A percentile compares a stretch with the other conserved stretches of the same genome.
Evolutionary conservation across 1,140 invertebrate genomes (phyloP).

Genomic region (Scaptomyza pallida): DNA sequence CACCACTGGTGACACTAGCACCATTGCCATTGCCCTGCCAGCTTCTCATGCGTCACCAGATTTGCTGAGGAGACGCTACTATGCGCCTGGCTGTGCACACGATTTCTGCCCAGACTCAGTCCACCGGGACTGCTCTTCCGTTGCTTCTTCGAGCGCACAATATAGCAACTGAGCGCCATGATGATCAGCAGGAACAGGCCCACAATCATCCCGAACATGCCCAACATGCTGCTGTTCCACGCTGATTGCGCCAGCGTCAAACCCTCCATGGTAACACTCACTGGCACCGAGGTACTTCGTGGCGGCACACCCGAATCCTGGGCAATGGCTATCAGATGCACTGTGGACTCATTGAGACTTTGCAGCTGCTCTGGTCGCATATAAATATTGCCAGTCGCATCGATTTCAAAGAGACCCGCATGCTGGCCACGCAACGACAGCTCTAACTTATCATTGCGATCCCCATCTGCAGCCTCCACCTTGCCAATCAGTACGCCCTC

Average conservation of each 20-base stretch:
- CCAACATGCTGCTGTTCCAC: constrained; percentile 73
- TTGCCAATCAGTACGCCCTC: constrained; percentile 86
- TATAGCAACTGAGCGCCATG: constrained; percentile 75
- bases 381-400: constrained; percentile 85
- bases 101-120: constrained; percentile 66
- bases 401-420: constrained; percentile 86
- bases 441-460: constrained; percentile 89
- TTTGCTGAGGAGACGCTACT: constrained; percentile 79
- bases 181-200: constrained; percentile 77
- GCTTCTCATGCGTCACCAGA: constrained; percentile 79
- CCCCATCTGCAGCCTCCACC: constrained; percentile 92
- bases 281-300: constrained; percentile 78
- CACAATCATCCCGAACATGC: constrained; percentile 77
- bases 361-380: constrained; percentile 81
- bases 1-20: constrained; percentile 65
- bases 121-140: constrained; percentile 63
- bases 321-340: constrained; percentile 90
- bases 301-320: constrained; percentile 87
- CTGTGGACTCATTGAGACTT: constrained; percentile 86
- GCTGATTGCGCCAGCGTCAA: constrained; percentile 69
- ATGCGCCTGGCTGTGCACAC: constrained; percentile 81
- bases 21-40: constrained; percentile 69
- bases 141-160: constrained; percentile 74
- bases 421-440: constrained; percentile 89
- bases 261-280: constrained; percentile 80